Conservation (phyloP, 2,113 vertebrate species). For the Erpornis zantholeuca region DNA sequence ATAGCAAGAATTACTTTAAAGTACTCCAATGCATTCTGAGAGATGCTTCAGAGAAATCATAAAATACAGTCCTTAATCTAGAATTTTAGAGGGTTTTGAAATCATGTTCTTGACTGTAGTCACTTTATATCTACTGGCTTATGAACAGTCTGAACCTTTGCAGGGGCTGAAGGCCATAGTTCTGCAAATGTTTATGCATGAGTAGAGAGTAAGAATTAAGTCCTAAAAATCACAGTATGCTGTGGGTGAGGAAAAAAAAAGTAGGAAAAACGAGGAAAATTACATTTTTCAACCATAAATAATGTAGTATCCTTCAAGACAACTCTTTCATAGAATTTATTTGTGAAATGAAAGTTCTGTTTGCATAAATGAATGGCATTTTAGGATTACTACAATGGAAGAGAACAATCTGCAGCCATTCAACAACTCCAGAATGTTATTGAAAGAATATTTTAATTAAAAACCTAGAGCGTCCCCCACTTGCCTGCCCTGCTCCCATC, state of each 20-base stretch:
- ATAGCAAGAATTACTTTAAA: background rate
- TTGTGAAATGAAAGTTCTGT: background rate
- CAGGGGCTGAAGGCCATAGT: background rate
- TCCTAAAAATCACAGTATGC: background rate
- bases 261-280: background rate
- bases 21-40: background rate
- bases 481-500: background rate
- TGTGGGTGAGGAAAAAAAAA: background rate
- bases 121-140: background rate
- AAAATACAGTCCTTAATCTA: background rate
- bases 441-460: background rate
- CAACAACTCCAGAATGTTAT: background rate
- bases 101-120: background rate
- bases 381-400: background rate
- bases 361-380: background rate
- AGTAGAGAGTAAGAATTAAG: background rate
- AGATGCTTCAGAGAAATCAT: background rate
- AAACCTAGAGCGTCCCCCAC: background rate
- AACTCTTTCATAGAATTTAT: background rate
- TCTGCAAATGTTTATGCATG: slow-evolving; percentile 21
- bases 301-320: background rate
- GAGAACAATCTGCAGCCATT: background rate
- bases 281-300: slow-evolving; percentile 30
- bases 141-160: background rate
- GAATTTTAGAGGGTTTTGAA: background rate